A percentile compares a stretch with the other conserved stretches of the same genome.
These are phyloP conservation scores for Drosophila limbata DNA, from an alignment of 2,888 invertebrate genomes.

Conservation along the genomic window DNA sequence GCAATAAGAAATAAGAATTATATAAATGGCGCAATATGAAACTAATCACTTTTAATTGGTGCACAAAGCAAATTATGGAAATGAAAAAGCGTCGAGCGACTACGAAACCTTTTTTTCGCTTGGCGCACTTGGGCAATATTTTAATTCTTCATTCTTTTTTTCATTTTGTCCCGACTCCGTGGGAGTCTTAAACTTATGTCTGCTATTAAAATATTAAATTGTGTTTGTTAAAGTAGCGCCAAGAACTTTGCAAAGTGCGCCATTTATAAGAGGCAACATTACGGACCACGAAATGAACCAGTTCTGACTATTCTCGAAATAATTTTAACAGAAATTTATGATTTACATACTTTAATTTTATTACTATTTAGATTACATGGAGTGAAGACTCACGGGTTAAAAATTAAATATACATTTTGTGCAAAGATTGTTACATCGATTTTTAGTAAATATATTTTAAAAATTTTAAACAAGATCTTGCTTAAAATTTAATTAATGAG, in stretches of 20 bases:
- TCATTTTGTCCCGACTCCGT: neutral
- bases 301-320: neutral
- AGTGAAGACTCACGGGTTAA: too few species aligned
- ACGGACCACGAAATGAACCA: neutral
- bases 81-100: constrained; percentile 46
- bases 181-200: constrained; percentile 53
- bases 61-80: constrained; percentile 66
- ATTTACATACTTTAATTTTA: neutral
- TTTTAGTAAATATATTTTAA: too few species aligned
- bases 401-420: too few species aligned
- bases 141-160: neutral
- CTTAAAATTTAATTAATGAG: too few species aligned
- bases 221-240: constrained; percentile 37
- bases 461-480: too few species aligned
- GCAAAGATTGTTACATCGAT: too few species aligned
- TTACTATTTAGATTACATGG: neutral
- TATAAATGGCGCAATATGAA: constrained; percentile 75
- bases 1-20: constrained; percentile 56
- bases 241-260: constrained; percentile 34
- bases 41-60: constrained; percentile 79
- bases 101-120: constrained; percentile 50
- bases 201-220: constrained; percentile 67
- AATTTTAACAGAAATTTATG: neutral
- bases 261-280: constrained; percentile 44
- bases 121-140: constrained; percentile 3